Evolutionary conservation across 1,140 invertebrate genomes (phyloP), one percentile per base, ranked within the genome.

Genomic region (Neomicropteryx cornuta): DNA sequence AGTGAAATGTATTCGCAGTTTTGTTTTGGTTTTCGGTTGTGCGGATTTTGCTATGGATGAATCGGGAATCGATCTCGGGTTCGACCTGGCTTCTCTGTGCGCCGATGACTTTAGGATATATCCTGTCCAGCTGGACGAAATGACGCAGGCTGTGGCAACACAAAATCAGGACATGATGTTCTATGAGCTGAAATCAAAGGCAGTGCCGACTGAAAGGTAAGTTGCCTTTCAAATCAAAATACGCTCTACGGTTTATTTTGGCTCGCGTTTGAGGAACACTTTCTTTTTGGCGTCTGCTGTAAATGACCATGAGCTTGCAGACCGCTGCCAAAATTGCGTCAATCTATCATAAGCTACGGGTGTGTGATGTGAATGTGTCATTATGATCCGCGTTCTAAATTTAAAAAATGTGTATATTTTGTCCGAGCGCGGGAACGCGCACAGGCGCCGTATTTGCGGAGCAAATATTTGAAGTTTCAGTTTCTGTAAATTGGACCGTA

Each of bases 51-150:
- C n/a, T n/a, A 68, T 68, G 63, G 65, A 66, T 64, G 79, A 81
- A 56, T 81, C 78, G 42, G 79, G 78, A 30, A 77, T 81, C 52
- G 78, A 81, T 58, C 69, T 82, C 65, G 77, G 74, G 42, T 82
- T 78, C 49, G 79, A 82, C 66, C 66, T 80, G 46, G 74, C 73
- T 35, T 72, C 76, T 36, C 62, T 77, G 28, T 57, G 69, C 45
- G 58, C 70, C 45, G 70, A 70, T 45, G 68, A 76, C 52, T 63
- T 59, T 58, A 71, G 52, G 58, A 66, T 56, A 54, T 65, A 58
- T 55, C 71, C 62, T 57, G 70, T 57, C 56, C 62, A 56, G 50
- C 62, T 58, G 62, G 73, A 71, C 50, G 72, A 58, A 58, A 71
- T 60, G 69, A 68, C 59, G 24, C 50, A 58, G 45, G 46, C 54